A percentile compares a stretch with the other conserved stretches of the same genome.
phyloP scores from a whole-genome alignment of 2,797 vertebrate species.

The Scolopax bukidnonensis region DNA sequence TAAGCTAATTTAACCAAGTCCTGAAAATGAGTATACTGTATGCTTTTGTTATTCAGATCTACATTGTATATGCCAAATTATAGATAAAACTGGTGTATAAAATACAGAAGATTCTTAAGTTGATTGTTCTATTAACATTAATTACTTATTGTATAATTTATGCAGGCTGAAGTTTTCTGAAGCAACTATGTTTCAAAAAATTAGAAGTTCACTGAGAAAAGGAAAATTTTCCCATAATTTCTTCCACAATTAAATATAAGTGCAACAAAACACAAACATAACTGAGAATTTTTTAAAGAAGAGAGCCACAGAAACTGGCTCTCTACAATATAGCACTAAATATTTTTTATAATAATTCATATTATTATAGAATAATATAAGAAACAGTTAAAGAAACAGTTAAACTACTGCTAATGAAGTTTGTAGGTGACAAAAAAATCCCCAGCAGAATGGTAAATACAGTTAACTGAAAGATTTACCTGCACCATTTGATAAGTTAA shows the following conservation, averaged over 20 bases:
- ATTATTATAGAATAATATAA: too few relatives aligned
- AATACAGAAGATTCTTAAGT: background rate
- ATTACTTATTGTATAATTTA: background rate
- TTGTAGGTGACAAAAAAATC: background rate
- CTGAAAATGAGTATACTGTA: background rate
- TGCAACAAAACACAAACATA: background rate
- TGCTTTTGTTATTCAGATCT: background rate
- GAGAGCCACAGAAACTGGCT: background rate
- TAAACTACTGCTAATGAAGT: background rate
- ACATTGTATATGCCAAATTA: background rate
- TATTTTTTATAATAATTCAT: background rate
- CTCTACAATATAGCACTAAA: rapidly evolving
- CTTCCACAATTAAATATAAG: background rate
- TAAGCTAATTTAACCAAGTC: background rate
- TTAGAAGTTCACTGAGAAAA: background rate
- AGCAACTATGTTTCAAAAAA: background rate
- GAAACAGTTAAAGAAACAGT: background rate
- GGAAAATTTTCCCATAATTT: background rate
- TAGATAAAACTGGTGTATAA: background rate
- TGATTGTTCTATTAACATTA: background rate
- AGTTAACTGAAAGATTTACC: background rate
- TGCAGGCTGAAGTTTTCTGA: background rate
- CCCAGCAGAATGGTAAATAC: background rate
- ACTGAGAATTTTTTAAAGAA: background rate
- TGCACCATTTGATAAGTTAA: background rate